A percentile compares a stretch with the other conserved stretches of the same genome.
Evolutionary conservation across 2,797 vertebrate genomes (phyloP).

Genomic region (Acipenser transmontanus): DNA sequence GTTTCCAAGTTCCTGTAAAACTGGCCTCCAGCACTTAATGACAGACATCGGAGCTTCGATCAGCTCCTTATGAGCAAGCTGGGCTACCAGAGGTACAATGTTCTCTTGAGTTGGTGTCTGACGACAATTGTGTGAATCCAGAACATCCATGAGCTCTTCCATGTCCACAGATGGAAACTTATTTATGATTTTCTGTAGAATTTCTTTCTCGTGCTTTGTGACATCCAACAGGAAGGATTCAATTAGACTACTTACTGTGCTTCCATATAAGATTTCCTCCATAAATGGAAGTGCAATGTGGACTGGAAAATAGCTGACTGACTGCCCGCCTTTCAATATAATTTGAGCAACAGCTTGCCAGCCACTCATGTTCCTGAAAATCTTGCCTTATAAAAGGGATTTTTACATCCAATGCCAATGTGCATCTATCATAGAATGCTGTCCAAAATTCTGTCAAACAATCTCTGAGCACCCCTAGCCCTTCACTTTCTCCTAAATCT

Average conservation of each 20-base stretch:
- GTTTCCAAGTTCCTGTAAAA: neutral
- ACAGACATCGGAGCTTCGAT: neutral
- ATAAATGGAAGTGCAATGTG: too few species aligned
- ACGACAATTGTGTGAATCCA: neutral
- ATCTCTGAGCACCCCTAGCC: constrained; percentile 15
- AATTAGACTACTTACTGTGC: neutral
- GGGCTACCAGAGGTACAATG: neutral
- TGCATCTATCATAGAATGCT: constrained; percentile 21
- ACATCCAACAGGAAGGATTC: neutral
- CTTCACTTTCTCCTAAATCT: constrained; percentile 16
- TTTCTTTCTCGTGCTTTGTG: neutral
- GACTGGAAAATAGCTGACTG: too few species aligned
- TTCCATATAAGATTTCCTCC: neutral
- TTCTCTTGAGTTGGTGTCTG: neutral
- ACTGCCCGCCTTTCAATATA: constrained; percentile 9
- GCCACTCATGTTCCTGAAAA: constrained; percentile 21
- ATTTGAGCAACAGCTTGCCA: constrained; percentile 27
- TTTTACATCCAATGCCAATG: constrained; percentile 17
- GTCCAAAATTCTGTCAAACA: constrained; percentile 23
- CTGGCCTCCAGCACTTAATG: neutral
- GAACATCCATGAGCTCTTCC: neutral
- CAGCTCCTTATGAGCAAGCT: neutral
- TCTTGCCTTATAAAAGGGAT: constrained; percentile 24
- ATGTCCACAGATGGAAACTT: neutral
- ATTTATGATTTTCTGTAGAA: neutral